phyloP scores from a whole-genome alignment of 2,888 invertebrate species.

The Apodemia duryi region DNA sequence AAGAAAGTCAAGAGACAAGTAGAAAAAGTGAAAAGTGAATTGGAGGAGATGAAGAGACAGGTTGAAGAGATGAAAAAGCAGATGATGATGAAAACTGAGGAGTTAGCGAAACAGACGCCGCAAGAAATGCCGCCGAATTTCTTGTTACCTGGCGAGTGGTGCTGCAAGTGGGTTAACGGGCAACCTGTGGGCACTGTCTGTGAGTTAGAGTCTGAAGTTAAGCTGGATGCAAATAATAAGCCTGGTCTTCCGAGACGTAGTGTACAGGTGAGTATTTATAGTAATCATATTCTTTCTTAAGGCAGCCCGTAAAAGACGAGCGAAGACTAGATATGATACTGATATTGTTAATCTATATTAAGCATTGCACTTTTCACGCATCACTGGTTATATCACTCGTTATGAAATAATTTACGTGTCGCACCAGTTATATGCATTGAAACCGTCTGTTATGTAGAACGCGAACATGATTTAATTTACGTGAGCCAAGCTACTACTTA shows the following conservation, averaged over 20 bases:
- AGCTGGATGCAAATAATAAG: conserved; percentile 52
- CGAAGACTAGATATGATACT: too few species aligned
- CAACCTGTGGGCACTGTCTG: conserved; percentile 81
- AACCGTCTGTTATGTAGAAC: too few species aligned
- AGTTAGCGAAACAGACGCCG: conserved; percentile 33
- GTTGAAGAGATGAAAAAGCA: conserved; percentile 61
- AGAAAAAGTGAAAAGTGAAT: conserved; percentile 55
- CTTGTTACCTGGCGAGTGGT: conserved; percentile 79
- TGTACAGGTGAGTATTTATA: conserved; percentile 50
- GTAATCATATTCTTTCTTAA: not conserved
- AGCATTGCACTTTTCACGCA: too few species aligned
- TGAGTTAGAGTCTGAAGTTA: conserved; percentile 59
- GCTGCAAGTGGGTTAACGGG: conserved; percentile 84
- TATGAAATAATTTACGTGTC: too few species aligned
- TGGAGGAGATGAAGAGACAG: conserved; percentile 59
- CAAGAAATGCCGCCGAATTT: conserved; percentile 49
- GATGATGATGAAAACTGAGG: conserved; percentile 49
- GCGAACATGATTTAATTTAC: too few species aligned
- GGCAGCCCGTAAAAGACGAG: too few species aligned
- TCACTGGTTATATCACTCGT: too few species aligned
- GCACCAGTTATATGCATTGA: too few species aligned
- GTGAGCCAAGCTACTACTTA: too few species aligned
- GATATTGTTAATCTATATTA: too few species aligned
- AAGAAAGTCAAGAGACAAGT: conserved; percentile 60
- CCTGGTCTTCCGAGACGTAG: conserved; percentile 61